Evolutionary conservation across 2,888 invertebrate genomes (phyloP), one percentile per base, ranked within the genome.

Genomic region (Pristionchus mayeri): DNA sequence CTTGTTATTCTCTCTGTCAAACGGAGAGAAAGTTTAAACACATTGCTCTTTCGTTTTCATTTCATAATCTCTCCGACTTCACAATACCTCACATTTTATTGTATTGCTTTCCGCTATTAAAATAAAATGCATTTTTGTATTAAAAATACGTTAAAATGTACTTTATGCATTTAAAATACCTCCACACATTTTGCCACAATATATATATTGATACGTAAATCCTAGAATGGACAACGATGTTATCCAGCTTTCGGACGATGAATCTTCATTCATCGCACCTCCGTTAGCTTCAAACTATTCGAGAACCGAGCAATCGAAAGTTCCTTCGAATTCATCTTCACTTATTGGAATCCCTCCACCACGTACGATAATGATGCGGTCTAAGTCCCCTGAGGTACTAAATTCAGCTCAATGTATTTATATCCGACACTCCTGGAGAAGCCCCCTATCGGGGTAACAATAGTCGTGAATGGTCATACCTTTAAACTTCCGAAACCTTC

Each of bases 211-310:
- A 44, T 44, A 44, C 13, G 6, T 44, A 9, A 44, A 13, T 44
- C 13, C 3, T 40, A 57, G 52, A n/a, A 57, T 57, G 80, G 57
- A 37, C 27, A 57, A 80, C 48, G 80, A 57, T 4, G 27, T 80
- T 21, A 80, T 80, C 16, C 18, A 11, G n/a, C 18, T 80, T 16
- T 80, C 80, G 37, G 80, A 80, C 27, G 80, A 80, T 48, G 54
- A 54, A 7, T 21, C 37, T 7, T 21, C 57, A 18, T 18, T 27
- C 24, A 40, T 34, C 6, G 63, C 34, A 57, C 57, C 57, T 24
- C 24, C 57, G 27, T 24, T 13, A n/a, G 27, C 11, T 24, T 18
- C 16, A 27, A 78, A 52, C 24, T 50, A 52, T 27, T 7, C 30
- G 30, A 11, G 78, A 21, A 9, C 27, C 40, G 75, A 44, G 30